Base-by-base conservation (phyloP, 2,888 invertebrate species). In the Volucella inflata region DNA sequence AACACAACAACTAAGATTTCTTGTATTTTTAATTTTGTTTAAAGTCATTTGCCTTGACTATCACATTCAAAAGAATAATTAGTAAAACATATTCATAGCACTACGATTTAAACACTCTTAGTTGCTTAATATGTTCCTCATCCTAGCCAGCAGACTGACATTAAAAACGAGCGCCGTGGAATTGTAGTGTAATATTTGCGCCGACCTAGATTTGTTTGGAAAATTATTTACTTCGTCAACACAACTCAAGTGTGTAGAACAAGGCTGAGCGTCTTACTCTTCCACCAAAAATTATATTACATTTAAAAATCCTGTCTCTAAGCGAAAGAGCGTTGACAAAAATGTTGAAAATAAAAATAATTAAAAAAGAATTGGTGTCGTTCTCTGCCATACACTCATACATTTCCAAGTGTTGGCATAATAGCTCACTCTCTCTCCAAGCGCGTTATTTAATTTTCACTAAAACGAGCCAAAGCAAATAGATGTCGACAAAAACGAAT, bases 361-460 rank as follows among this genome's bases (percentile, higher is more conserved):
- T 30, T 30, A 30, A 30, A 30, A 30, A 30, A 30, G 6, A 6
- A 30, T 6, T 30, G 30, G 30, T 30, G 30, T 30, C 30, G 30
- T 6, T 6, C 6, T 30, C 30, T 30, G 30, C 6, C 30, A 30
- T 30, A 30, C n/a, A n/a, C 30, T 30, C 30, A 6, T 30, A 30
- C 30, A 30, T 30, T 0, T 30, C 30, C 6, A 30, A 30, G 30
- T 30, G 30, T 64, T 44, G 72, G 48, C 16, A 16, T 36, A 44
- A 55, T 67, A 21, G 59, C 55, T 78, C 59, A 65, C 36, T 46
- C 51, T 68, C 51, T 68, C 46, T 42, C 30, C 57, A 76, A 67
- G 76, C 70, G 76, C 70, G 44, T 77, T 68, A 50, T 83, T 83
- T 78, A 83, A 79, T 75, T 79, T 79, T 40, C 79, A 75, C 68